Evolutionary conservation across 2,888 invertebrate genomes (phyloP), one percentile per base, ranked within the genome.

Genomic region (Pemphredon lugubris): DNA sequence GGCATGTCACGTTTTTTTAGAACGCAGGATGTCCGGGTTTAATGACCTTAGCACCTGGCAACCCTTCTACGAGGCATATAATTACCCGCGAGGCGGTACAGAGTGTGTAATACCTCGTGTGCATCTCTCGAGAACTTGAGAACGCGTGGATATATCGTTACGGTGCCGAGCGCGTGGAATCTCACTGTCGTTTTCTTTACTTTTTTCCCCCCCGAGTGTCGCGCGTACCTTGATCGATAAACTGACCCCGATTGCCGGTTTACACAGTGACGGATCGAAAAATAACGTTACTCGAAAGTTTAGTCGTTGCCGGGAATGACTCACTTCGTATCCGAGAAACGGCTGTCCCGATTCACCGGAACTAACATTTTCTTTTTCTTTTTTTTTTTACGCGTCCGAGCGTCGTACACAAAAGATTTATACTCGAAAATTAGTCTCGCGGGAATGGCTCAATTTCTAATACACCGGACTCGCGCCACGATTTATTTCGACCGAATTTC

Each of bases 41-140:
- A 78, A 80, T 70, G 78, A 80, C 80, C 80, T 81, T 80, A 61
- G 64, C 78, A 80, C 80, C 80, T 78, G 80, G 78, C 81, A 81
- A 81, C 78, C 75, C 81, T 73, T 73, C 75, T 64, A 67, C 51
- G 47, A 68, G 70, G 80, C 67, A 75, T 75, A 75, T 81, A 80
- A 80, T 80, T 80, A 81, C 66, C 75, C 71, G 68, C 48, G 67
- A 68, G 71, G 68, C 61, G 71, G 68, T 58, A 60, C 66, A 61
- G 48, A 53, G 70, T 55, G 59, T 55, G 60, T 72, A 65, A 50
- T 59, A 79, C 79, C 40, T 13, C 40, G 53, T 6, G 65, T 66
- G 71, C 69, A 74, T 75, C 71, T 71, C 66, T 67, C 57, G 61
- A 37, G 67, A 76, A 66, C 77, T 67, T 63, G 77, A 60, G 75